Evolutionary conservation across 1,140 invertebrate species (phyloP).

Genomic region (Orchesella cincta): DNA sequence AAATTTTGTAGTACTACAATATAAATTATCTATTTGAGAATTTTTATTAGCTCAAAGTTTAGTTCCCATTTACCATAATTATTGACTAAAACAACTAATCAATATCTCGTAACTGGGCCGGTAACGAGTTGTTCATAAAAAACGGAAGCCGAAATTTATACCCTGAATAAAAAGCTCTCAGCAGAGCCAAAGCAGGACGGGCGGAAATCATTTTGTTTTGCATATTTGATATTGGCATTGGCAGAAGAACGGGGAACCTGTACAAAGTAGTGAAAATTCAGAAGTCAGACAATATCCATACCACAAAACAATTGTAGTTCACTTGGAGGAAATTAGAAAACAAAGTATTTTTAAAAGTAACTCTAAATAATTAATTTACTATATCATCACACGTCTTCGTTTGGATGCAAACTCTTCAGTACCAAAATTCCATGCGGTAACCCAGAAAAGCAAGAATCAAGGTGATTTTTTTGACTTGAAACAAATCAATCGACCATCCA

Average conservation of each 20-base stretch:
- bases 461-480: background rate
- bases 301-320: conserved; percentile 5
- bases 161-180: too few relatives aligned
- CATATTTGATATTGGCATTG: too few relatives aligned
- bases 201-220: too few relatives aligned
- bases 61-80: too few relatives aligned
- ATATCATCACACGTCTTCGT: background rate
- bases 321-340: conserved; percentile 10
- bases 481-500: background rate
- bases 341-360: conserved; percentile 15
- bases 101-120: background rate
- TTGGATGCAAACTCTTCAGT: background rate
- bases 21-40: too few relatives aligned
- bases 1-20: too few relatives aligned
- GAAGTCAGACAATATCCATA: conserved; percentile 4
- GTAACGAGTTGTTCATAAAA: conserved; percentile 2
- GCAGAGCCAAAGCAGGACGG: too few relatives aligned
- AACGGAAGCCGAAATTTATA: too few relatives aligned
- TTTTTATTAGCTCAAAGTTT: background rate
- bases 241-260: conserved; percentile 7
- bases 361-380: background rate
- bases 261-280: conserved; percentile 21
- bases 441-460: background rate
- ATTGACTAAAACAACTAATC: background rate
- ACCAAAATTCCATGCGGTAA: background rate